Base-by-base conservation (phyloP, 2,888 invertebrate genomes). In the Apodemia mormo region DNA sequence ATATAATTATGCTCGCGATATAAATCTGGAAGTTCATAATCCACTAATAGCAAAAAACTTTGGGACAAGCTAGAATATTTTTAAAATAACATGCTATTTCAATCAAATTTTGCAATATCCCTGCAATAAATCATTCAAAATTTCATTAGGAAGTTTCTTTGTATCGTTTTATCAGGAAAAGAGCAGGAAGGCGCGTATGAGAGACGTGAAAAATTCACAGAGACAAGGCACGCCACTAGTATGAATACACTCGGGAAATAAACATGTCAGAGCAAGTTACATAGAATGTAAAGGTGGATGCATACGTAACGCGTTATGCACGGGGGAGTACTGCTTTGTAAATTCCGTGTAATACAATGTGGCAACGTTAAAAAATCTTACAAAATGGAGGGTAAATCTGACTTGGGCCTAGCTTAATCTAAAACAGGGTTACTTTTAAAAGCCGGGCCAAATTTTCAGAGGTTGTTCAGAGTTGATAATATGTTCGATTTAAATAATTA, bases 161-260 rank as follows among this genome's bases (percentile, higher is more conserved):
- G 30, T 52, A 52, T 52, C 52, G n/a, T 58, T 58, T 12, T 58
- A 30, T 58, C 29, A 30, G 58, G 7, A 65, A 49, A 65, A 68
- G 68, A 52, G 64, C 29, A 30, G 45, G 14, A 52, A 52, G 29
- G 65, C 72, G 69, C 69, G 71, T 67, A 70, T 71, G 65, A 68
- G 68, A 71, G 68, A 71, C 69, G 71, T 75, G 70, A 75, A 75
- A 79, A 77, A 83, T 84, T 81, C 82, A 82, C 82, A 82, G 80
- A 81, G 82, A 81, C 82, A 73, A 76, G 70, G 78, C 75, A 79
- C 71, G 75, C 72, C 45, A 66, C 75, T 78, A 76, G 76, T 76
- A 78, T 75, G 80, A 83, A 82, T 81, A 82, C 84, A 78, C 82
- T 66, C 78, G 82, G 86, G 85, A 86, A 86, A 87, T 87, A 83